Evolutionary conservation across 2,888 invertebrate genomes (phyloP).

Genomic region (Chymomyza procnemis): DNA sequence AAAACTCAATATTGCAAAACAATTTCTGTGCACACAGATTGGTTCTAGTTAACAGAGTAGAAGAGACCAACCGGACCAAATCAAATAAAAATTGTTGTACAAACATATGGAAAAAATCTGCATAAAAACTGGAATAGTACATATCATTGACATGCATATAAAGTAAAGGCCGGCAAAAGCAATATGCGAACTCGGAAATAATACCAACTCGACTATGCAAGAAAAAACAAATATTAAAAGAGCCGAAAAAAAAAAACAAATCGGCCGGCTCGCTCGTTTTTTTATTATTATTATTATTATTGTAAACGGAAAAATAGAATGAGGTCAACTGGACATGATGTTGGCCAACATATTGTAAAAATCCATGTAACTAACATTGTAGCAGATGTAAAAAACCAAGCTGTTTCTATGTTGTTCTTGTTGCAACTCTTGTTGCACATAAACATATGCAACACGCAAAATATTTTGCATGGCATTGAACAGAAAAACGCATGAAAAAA

Average conservation of each 20-base stretch:
- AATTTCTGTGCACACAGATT: background rate
- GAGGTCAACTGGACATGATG: conserved; percentile 64
- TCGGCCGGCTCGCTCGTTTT: too few relatives aligned
- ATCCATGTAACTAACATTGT: conserved; percentile 49
- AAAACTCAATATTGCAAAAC: conserved; percentile 28
- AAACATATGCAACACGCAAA: background rate
- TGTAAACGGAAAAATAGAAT: conserved; percentile 26
- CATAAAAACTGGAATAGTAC: conserved; percentile 2
- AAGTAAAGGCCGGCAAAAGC: conserved; percentile 16
- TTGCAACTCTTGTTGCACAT: background rate
- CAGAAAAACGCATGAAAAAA: background rate
- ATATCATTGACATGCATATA: conserved; percentile 4
- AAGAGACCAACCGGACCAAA: too few relatives aligned
- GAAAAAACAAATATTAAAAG: background rate
- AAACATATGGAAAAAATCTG: background rate
- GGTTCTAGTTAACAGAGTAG: background rate
- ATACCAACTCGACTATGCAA: background rate
- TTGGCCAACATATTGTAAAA: conserved; percentile 30
- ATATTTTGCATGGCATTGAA: background rate
- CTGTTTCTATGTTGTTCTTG: background rate
- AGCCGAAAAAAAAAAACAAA: background rate
- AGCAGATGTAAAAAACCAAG: conserved; percentile 41
- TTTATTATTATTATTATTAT: too few relatives aligned
- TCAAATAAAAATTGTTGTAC: background rate
- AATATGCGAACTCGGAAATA: background rate